Percentiles rank a stretch among this genome's conserved stretches.
Conservation (phyloP, 2,888 invertebrate species). For the Sthenelais limicola region DNA sequence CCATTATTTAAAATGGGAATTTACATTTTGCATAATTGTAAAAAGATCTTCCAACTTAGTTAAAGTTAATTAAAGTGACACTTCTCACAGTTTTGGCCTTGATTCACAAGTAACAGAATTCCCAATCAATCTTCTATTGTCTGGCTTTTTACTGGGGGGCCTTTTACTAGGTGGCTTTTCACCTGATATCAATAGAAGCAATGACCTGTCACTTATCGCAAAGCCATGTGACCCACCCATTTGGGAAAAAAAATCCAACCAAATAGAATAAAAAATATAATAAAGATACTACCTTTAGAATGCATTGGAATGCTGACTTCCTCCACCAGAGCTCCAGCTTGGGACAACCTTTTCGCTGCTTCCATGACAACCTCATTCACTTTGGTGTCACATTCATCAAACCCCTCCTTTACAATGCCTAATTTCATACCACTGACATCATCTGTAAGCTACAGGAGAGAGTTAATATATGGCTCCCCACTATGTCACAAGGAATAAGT, state of each 20-base stretch:
- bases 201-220: no score
- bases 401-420: slow-evolving; percentile 65
- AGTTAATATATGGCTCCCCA: neutral
- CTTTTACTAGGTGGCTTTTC: no score
- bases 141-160: no score
- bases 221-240: neutral
- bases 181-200: no score
- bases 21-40: no score
- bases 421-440: slow-evolving; percentile 57
- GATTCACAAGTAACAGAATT: no score
- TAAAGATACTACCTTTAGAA: slow-evolving; percentile 30
- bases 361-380: slow-evolving; percentile 54
- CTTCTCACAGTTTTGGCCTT: no score
- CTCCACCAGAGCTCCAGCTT: slow-evolving; percentile 55
- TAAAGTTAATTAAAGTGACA: no score
- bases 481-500: neutral
- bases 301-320: slow-evolving; percentile 64
- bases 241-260: neutral
- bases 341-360: slow-evolving; percentile 52
- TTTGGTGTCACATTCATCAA: slow-evolving; percentile 56
- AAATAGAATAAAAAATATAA: slow-evolving; percentile 3
- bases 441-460: slow-evolving; percentile 54
- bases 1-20: no score
- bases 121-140: no score
- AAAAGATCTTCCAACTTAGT: no score